phyloP scores from a whole-genome alignment of 2,797 vertebrate genomes.

The Dermochelys coriacea region DNA sequence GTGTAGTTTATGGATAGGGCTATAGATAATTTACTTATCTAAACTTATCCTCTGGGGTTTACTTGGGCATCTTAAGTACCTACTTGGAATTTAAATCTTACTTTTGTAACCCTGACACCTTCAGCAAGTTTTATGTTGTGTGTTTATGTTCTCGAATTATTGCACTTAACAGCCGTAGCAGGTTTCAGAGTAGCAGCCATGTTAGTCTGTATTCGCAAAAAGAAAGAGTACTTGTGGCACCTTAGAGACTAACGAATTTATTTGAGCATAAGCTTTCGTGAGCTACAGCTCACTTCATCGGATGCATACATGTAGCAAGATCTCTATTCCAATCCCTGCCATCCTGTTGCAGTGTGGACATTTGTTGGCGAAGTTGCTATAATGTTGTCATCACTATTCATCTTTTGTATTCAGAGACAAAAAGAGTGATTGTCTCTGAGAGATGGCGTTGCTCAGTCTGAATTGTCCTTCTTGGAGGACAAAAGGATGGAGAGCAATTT shows the following conservation, averaged over 20 bases:
- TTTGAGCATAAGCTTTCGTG: too few relatives aligned
- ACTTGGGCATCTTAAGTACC: background rate
- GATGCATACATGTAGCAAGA: background rate
- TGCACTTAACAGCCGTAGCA: slow-evolving; percentile 1
- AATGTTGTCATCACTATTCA: background rate
- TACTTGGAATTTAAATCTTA: background rate
- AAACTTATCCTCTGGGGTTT: background rate
- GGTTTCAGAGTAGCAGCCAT: too few relatives aligned
- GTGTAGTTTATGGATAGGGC: background rate
- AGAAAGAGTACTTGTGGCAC: too few relatives aligned
- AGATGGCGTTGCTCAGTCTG: background rate
- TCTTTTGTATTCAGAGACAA: slow-evolving; percentile 22
- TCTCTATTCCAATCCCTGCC: background rate
- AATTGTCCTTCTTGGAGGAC: slow-evolving; percentile 10
- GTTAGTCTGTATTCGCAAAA: too few relatives aligned
- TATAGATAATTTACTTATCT: background rate
- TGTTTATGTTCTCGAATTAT: slow-evolving; percentile 11
- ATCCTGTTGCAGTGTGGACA: slow-evolving; percentile 5
- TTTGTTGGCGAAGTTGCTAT: slow-evolving; percentile 29
- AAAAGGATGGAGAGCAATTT: background rate
- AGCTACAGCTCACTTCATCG: too few relatives aligned
- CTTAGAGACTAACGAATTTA: too few relatives aligned
- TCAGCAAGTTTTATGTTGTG: background rate
- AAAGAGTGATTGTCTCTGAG: background rate
- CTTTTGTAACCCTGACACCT: background rate